Percentiles rank a stretch among this genome's conserved stretches.
Evolutionary conservation across 2,888 invertebrate species (phyloP).

Genomic region (Spicauda simplicius): DNA sequence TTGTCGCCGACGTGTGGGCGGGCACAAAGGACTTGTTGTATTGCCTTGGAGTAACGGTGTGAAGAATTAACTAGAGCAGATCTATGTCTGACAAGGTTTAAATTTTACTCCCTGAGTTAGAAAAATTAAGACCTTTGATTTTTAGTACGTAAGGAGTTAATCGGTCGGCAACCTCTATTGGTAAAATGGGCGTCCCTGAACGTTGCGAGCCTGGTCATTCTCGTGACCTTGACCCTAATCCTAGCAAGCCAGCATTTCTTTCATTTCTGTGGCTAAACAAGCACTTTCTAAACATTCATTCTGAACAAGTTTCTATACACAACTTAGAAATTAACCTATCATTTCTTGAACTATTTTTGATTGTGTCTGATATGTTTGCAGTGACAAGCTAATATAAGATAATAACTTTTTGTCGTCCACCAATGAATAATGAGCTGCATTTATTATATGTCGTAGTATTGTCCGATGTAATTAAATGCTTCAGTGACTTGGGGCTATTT

Average conservation of each 20-base stretch:
- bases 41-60: background rate
- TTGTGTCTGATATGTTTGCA: too few relatives aligned
- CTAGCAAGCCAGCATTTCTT: too few relatives aligned
- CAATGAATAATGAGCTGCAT: background rate
- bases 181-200: too few relatives aligned
- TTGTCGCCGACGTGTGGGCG: slow-evolving; percentile 29
- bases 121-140: too few relatives aligned
- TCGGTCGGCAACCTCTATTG: too few relatives aligned
- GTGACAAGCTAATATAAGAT: background rate
- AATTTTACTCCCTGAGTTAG: too few relatives aligned
- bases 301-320: too few relatives aligned
- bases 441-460: background rate
- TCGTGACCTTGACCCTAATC: too few relatives aligned
- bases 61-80: background rate
- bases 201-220: too few relatives aligned
- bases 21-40: background rate
- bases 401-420: slow-evolving; percentile 4
- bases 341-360: background rate
- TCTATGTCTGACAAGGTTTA: background rate
- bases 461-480: slow-evolving; percentile 15
- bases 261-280: too few relatives aligned
- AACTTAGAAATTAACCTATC: background rate
- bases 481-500: slow-evolving; percentile 6
- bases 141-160: too few relatives aligned
- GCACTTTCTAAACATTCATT: too few relatives aligned